Base-by-base conservation (phyloP, 2,888 invertebrate species). In the Toxonevra muliebris region DNA sequence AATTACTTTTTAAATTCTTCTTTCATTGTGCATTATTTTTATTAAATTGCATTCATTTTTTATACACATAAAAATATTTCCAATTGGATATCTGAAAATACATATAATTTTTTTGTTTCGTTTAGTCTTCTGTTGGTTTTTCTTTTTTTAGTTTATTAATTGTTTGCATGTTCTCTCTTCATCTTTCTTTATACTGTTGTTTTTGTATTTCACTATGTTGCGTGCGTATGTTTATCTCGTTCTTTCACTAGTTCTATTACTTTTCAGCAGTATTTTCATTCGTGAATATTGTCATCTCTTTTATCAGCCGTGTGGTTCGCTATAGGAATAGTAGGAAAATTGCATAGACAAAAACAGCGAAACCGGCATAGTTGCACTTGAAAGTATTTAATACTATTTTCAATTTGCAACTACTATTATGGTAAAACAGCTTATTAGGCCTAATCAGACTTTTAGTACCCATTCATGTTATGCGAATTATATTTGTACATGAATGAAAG, bases 261-360 rank as follows among this genome's bases (percentile, higher is more conserved):
- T 5, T 41, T 53, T 53, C 17, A 30, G 30, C 15, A 40, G 42
- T 41, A 57, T 41, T 42, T 57, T 59, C 30, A 30, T 30, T 30
- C 30, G 30, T 30, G 7, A 30, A 30, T 30, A 30, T 30, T 7
- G 30, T 30, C 3, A 30, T 30, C 30, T 30, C 30, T 30, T 30
- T 30, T 62, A 58, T 20, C 58, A 42, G 13, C 58, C 45, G 53
- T 12, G 17, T 61, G n/a, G 17, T 58, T 57, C 17, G 50, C 48
- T 58, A 60, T 42, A 69, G 59, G 55, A 57, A 65, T 58, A 66
- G 54, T 54, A 65, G 62, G 42, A 54, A 59, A 50, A 60, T 61
- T 58, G 59, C 66, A 63, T 67, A 63, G 63, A 68, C 68, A 71
- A 71, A 71, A 71, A 68, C 69, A 71, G 61, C 66, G 68, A 71